These are phyloP conservation scores for Odontamblyopus lacepedii DNA, from an alignment of 2,797 vertebrate species.

Conservation along the genomic window DNA sequence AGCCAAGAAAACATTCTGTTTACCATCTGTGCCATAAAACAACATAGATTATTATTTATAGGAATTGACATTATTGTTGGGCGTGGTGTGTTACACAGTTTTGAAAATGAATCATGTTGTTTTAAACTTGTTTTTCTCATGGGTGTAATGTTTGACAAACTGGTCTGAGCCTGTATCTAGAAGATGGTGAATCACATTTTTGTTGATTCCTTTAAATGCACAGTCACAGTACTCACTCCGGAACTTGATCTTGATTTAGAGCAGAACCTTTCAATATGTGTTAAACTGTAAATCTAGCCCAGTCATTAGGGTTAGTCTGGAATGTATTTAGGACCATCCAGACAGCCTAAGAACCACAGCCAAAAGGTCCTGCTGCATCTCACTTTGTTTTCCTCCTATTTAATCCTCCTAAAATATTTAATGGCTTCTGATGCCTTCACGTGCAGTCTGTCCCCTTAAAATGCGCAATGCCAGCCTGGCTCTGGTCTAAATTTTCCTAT, in stretches of 20 bases:
- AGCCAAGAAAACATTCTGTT: slow-evolving; percentile 70
- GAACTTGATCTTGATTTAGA: neutral
- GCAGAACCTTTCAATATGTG: slow-evolving; percentile 4
- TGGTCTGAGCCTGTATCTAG: slow-evolving; percentile 26
- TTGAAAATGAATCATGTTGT: slow-evolving; percentile 27
- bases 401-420: slow-evolving; percentile 28
- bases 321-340: slow-evolving; percentile 1
- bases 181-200: neutral
- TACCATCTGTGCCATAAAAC: slow-evolving; percentile 72
- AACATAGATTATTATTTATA: slow-evolving; percentile 20
- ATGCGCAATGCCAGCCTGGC: slow-evolving; percentile 57
- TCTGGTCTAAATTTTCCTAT: slow-evolving; percentile 61
- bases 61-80: slow-evolving; percentile 13
- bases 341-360: slow-evolving; percentile 14
- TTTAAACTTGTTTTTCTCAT: slow-evolving; percentile 26
- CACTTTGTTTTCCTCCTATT: slow-evolving; percentile 10
- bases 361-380: slow-evolving; percentile 11
- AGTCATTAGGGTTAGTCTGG: slow-evolving; percentile 6
- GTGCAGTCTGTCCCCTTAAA: slow-evolving; percentile 27
- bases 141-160: slow-evolving; percentile 2
- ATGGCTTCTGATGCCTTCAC: slow-evolving; percentile 48
- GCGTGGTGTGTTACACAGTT: slow-evolving; percentile 33
- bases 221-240: neutral
- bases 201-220: neutral
- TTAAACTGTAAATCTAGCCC: neutral